Evolutionary conservation across 2,113 vertebrate genomes (phyloP).

Genomic region (Pterophyllum scalare): DNA sequence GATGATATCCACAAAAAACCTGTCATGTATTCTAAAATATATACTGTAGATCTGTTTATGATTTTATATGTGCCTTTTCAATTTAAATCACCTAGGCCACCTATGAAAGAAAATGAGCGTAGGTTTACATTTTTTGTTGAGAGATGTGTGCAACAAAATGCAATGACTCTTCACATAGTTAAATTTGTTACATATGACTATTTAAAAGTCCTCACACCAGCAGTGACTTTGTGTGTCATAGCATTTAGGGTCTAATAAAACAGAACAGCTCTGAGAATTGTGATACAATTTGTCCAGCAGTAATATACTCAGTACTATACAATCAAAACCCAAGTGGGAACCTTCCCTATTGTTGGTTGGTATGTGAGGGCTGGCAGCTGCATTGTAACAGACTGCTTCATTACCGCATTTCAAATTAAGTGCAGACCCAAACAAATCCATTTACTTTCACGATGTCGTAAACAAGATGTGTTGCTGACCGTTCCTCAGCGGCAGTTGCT

Average conservation of each 20-base stretch:
- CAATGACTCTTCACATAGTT: not conserved
- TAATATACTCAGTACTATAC: slow-evolving; percentile 45
- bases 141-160: not conserved
- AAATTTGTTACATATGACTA: slow-evolving; percentile 17
- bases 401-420: slow-evolving; percentile 77
- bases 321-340: slow-evolving; percentile 58
- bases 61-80: not conserved
- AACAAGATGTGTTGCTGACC: slow-evolving; percentile 78
- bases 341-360: slow-evolving; percentile 40
- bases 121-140: not conserved
- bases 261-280: slow-evolving; percentile 45
- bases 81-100: slow-evolving; percentile 2
- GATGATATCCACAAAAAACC: not conserved
- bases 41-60: not conserved
- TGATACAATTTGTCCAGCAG: slow-evolving; percentile 51
- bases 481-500: slow-evolving; percentile 58
- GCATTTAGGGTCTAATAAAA: slow-evolving; percentile 53
- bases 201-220: slow-evolving; percentile 5
- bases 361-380: slow-evolving; percentile 54
- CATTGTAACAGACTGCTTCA: slow-evolving; percentile 77
- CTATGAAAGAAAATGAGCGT: not conserved
- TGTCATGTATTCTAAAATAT: not conserved
- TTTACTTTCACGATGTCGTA: slow-evolving; percentile 74
- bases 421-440: slow-evolving; percentile 77
- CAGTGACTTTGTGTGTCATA: not conserved